Percentiles rank a stretch among this genome's conserved stretches.
Conservation (phyloP, 2,797 vertebrate genomes). For the Glyptemys insculpta region DNA sequence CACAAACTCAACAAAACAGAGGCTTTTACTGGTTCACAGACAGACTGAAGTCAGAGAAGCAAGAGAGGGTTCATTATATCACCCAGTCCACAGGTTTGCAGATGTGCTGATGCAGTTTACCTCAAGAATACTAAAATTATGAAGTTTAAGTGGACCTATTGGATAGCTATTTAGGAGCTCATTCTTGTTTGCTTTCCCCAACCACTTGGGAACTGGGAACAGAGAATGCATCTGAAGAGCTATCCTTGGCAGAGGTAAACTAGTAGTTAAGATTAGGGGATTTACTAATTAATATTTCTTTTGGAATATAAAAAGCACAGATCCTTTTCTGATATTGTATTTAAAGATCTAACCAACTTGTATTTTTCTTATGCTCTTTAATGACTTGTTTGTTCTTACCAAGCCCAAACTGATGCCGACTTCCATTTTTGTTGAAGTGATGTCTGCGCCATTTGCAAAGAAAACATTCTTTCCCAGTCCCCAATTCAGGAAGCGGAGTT, state of each 20-base stretch:
- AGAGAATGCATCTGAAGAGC: background rate
- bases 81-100: background rate
- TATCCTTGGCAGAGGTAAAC: background rate
- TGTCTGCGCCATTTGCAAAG: conserved; percentile 25
- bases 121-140: background rate
- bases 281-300: background rate
- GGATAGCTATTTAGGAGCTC: background rate
- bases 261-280: background rate
- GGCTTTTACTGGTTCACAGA: background rate
- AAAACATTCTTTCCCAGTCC: conserved; percentile 11
- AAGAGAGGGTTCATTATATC: background rate
- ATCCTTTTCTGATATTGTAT: background rate
- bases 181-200: background rate
- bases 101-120: background rate
- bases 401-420: conserved; percentile 48
- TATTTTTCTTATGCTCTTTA: conserved; percentile 20
- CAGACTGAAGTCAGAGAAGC: background rate
- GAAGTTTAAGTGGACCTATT: rapidly evolving
- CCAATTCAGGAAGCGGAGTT: background rate
- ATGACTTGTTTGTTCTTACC: conserved; percentile 38
- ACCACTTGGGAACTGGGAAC: background rate
- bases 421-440: conserved; percentile 26
- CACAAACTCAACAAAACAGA: background rate
- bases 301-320: background rate
- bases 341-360: conserved; percentile 40